Conservation (phyloP, 2,888 invertebrate genomes). For the Adelognathus sp. region DNA sequence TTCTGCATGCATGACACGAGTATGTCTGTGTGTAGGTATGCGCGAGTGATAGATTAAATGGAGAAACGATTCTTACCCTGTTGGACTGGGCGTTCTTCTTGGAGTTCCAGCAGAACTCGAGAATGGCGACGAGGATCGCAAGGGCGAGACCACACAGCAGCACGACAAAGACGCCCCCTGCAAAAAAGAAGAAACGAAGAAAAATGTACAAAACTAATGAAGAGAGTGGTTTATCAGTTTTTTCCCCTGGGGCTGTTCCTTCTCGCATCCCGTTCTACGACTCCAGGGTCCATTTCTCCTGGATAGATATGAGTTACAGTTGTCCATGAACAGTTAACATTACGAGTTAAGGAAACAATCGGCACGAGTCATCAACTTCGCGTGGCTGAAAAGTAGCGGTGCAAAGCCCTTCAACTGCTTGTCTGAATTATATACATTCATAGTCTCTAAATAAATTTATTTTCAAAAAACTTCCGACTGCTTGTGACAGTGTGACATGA, state of each 20-base stretch:
- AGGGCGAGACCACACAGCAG: constrained; percentile 94
- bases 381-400: not conserved
- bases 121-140: constrained; percentile 94
- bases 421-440: too few relatives aligned
- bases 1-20: constrained; percentile 15
- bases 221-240: constrained; percentile 64
- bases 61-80: constrained; percentile 80
- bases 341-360: not conserved
- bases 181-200: constrained; percentile 65
- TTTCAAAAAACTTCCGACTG: too few relatives aligned
- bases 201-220: constrained; percentile 28
- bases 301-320: not conserved
- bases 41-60: not conserved
- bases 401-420: not conserved
- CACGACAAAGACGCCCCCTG: constrained; percentile 98
- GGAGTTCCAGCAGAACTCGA: constrained; percentile 97
- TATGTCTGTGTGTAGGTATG: not conserved
- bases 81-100: constrained; percentile 93
- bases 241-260: constrained; percentile 60
- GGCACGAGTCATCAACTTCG: not conserved
- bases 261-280: constrained; percentile 61
- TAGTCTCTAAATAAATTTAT: too few relatives aligned
- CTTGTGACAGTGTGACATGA: too few relatives aligned
- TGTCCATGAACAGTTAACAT: not conserved
- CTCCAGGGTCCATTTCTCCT: not conserved